Evolutionary conservation across 2,888 invertebrate species (phyloP), one percentile per base, ranked within the genome.

Genomic region (Homarus gammarus): DNA sequence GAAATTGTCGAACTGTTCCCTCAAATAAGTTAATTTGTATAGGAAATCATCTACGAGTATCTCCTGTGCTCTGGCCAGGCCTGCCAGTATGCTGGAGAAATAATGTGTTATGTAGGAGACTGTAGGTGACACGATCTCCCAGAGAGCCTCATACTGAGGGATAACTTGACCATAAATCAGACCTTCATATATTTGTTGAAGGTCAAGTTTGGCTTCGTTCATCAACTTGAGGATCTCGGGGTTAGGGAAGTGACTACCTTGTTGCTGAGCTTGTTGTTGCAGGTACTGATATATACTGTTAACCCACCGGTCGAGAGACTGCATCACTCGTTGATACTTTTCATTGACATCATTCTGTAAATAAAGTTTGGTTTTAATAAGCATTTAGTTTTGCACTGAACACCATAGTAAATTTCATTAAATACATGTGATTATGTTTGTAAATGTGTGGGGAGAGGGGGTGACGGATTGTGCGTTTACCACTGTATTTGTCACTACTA

Each of bases 221-320:
- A 56, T 8, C 8, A 86, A 27, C 18, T 15, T 36, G n/a, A 33
- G n/a, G n/a, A 86, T 33, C 79, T 79, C n/a, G 38, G 79, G 72
- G 33, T n/a, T 22, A 10, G 79, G 72, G 86, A 86, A 86, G 27
- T 31, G 33, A 51, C 70, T 61, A 15, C 75, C 75, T n/a, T 51
- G 49, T 31, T 84, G 8, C 27, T 27, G 64, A 2, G 64, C 64
- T 27, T n/a, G 8, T 5, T 64, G 27, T 12, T 33, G 18, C 33
- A 79, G 6, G 15, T 10, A 51, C 15, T 15, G 27, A 12, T 51
- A 36, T 33, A 56, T 22, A 2, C 56, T 27, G 8, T 27, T 36
- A 56, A 49, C 49, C 12, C 56, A 56, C 10, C 10, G 10, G 15
- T 22, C 6, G 0, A n/a, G 27, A 31, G 51, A 79, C 33, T 56